A percentile compares a stretch with the other conserved stretches of the same genome.
Evolutionary conservation across 2,113 vertebrate species (phyloP).

Genomic region (Phrynocephalus versicolor): DNA sequence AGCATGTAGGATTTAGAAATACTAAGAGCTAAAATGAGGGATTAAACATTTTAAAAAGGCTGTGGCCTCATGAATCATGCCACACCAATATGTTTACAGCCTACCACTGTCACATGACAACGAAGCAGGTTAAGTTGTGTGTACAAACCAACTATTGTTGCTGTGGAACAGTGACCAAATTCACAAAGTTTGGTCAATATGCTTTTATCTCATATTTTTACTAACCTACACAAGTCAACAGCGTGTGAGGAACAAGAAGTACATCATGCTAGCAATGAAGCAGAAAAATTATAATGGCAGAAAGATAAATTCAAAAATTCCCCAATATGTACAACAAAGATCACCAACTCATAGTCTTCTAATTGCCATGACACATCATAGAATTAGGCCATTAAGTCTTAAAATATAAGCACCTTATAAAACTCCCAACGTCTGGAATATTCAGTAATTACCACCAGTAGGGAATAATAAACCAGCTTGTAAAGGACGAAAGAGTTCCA

Average conservation of each 20-base stretch:
- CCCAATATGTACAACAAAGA: no score
- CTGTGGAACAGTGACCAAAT: not conserved
- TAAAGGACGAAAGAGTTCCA: not conserved
- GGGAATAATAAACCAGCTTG: not conserved
- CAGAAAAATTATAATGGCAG: not conserved
- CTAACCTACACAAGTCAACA: not conserved
- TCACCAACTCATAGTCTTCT: not conserved
- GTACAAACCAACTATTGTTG: not conserved
- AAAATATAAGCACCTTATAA: not conserved
- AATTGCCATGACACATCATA: not conserved
- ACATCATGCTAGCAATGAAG: not conserved
- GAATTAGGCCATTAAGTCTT: not conserved
- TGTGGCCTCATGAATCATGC: not conserved
- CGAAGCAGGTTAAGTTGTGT: not conserved
- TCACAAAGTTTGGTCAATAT: not conserved
- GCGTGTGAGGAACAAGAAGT: not conserved
- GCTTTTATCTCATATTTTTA: not conserved
- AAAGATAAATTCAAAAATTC: no score
- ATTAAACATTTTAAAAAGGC: not conserved
- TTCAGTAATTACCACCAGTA: not conserved
- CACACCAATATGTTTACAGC: not conserved
- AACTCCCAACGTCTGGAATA: not conserved
- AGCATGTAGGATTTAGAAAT: not conserved
- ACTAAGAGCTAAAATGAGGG: not conserved
- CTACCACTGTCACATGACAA: no score